phyloP scores from a whole-genome alignment of 2,797 vertebrate species.

The Danio tinwini region DNA sequence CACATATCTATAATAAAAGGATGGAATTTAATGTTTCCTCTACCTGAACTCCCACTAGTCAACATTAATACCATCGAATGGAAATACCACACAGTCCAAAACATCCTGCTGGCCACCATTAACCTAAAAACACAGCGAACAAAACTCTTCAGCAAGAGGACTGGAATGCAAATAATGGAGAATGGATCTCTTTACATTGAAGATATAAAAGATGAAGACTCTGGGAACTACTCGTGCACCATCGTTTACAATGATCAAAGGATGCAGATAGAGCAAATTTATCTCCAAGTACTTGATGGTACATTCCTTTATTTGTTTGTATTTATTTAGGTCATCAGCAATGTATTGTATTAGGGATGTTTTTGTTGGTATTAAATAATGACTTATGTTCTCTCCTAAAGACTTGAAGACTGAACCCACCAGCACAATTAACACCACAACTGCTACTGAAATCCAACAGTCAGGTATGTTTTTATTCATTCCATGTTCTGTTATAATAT shows the following conservation, averaged over 20 bases:
- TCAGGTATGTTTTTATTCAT: conserved; percentile 22
- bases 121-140: not conserved
- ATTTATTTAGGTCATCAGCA: not conserved
- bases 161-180: not conserved
- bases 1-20: not conserved
- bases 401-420: not conserved
- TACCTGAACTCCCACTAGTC: not conserved
- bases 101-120: conserved; percentile 31
- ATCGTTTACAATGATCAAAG: not conserved
- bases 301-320: not conserved
- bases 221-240: conserved; percentile 46
- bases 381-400: not conserved
- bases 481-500: not conserved
- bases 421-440: not conserved
- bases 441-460: not conserved
- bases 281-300: conserved; percentile 27
- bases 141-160: not conserved
- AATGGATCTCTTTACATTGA: conserved; percentile 46
- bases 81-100: conserved; percentile 1
- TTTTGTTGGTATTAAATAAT: not conserved
- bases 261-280: conserved; percentile 6
- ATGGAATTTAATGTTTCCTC: not conserved
- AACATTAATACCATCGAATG: conserved; percentile 32
- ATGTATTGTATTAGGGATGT: not conserved
- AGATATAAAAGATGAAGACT: conserved; percentile 33